Percentiles rank a stretch among this genome's conserved stretches.
phyloP scores from a whole-genome alignment of 1,140 invertebrate genomes.

The Chelonus insularis region DNA sequence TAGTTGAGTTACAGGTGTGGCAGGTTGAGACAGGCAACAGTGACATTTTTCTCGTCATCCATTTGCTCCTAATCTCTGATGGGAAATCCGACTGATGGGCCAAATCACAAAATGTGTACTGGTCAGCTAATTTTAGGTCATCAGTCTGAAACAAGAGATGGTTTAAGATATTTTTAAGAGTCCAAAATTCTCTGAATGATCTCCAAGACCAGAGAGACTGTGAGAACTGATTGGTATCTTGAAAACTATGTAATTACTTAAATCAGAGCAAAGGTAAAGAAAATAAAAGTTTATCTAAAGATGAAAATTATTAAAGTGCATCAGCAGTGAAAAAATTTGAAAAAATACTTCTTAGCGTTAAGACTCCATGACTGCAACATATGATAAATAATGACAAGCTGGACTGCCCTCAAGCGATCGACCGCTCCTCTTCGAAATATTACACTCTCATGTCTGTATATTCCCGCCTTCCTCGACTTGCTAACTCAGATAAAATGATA shows the following conservation, averaged over 20 bases:
- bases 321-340: too few relatives aligned
- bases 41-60: too few relatives aligned
- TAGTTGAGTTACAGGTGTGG: too few relatives aligned
- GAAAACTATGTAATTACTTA: neutral
- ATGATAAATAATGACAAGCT: conserved; percentile 6
- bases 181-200: neutral
- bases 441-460: neutral
- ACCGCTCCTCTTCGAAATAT: neutral
- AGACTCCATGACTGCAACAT: neutral
- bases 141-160: neutral
- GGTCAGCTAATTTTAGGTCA: too few relatives aligned
- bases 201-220: neutral
- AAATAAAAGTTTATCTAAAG: too few relatives aligned
- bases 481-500: neutral
- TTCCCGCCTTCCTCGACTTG: neutral
- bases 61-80: too few relatives aligned
- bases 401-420: neutral
- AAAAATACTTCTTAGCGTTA: too few relatives aligned
- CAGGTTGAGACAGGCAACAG: too few relatives aligned
- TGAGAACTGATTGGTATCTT: neutral
- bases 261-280: too few relatives aligned
- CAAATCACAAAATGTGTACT: too few relatives aligned
- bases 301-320: too few relatives aligned
- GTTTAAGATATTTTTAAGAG: neutral
- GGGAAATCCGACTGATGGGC: too few relatives aligned